Evolutionary conservation across 2,797 vertebrate species (phyloP), one percentile per base, ranked within the genome.

Genomic region (Heterohyrax brucei): DNA sequence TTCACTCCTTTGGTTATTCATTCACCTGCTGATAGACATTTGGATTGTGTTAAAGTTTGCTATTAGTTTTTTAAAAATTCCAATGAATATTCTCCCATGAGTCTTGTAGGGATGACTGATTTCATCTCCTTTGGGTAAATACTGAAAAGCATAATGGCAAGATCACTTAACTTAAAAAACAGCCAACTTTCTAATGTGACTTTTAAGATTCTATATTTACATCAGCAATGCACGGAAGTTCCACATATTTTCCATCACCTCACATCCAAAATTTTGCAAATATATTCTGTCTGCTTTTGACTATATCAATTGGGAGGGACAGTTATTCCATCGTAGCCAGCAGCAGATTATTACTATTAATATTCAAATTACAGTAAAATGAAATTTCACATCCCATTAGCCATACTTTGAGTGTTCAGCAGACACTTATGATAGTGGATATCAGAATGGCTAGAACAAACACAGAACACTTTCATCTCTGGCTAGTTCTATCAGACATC

Each of bases 321-420:
- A 87, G 12, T 9, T 89, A 88, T 62, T 75, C 46, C 1, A 19
- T 87, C 61, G 70, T 72, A 26, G 13, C 19, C 21, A 80, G 28
- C 83, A 50, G 46, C 7, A 81, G 39, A 79, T 2, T 59, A 7
- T 46, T 30, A 3, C 56, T 83, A 62, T 50, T 92, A 66, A 66
- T 30, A 66, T 66, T 50, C 64, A 89, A 73, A 50, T 79, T 86
- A 89, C 56, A 95, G 56, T 89, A 83, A 93, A 95, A 68, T 76
- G 68, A 59, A 61, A 10, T 83, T 93, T 26, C n/a, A 78, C 56
- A 92, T 66, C 62, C 61, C 30, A 73, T 33, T 62, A 94, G 48
- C 16, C n/a, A 48, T n/a, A 75, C 28, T 26, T 56, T 26, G 77
- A 19, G 1, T 68, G 95, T 77, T 59, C 53, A 61, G 66, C 0